phyloP scores from a whole-genome alignment of 1,140 invertebrate species.

The Choristoneura fumiferana region DNA sequence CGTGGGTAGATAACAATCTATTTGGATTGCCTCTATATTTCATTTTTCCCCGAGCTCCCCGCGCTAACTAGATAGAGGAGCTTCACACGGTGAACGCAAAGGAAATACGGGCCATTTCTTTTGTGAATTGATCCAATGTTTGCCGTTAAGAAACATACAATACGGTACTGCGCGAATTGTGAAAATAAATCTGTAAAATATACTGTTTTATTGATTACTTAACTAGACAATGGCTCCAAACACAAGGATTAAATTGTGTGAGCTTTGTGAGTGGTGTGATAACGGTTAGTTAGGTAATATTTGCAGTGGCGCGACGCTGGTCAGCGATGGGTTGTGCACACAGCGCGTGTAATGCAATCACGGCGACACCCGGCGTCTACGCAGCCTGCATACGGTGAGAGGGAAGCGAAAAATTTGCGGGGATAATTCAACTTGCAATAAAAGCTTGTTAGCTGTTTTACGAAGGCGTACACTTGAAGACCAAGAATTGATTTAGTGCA shows the following conservation, averaged over 20 bases:
- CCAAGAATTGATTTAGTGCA: no score
- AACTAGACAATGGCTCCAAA: no score
- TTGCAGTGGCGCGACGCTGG: constrained; percentile 48
- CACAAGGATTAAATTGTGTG: not conserved
- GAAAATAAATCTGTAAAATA: no score
- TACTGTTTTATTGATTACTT: no score
- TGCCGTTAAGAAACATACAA: constrained; percentile 22
- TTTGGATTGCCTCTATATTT: constrained; percentile 79
- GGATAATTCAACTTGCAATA: no score
- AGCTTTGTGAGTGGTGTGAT: constrained; percentile 28
- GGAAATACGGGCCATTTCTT: constrained; percentile 67
- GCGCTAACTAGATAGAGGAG: constrained; percentile 73
- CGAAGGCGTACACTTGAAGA: no score
- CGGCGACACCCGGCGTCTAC: constrained; percentile 31
- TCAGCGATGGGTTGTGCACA: constrained; percentile 58
- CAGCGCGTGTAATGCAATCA: constrained; percentile 51
- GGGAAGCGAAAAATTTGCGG: not conserved
- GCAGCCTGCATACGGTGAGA: constrained; percentile 35
- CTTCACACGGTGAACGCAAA: constrained; percentile 43
- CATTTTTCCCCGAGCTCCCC: constrained; percentile 71
- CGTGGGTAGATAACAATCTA: constrained; percentile 79
- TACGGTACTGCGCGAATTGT: not conserved
- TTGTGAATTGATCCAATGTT: constrained; percentile 36
- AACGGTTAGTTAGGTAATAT: constrained; percentile 63
- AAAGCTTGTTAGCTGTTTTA: no score